A percentile compares a stretch with the other conserved stretches of the same genome.
Conservation (phyloP, 2,113 vertebrate genomes). For the Coptodon rendalli region DNA sequence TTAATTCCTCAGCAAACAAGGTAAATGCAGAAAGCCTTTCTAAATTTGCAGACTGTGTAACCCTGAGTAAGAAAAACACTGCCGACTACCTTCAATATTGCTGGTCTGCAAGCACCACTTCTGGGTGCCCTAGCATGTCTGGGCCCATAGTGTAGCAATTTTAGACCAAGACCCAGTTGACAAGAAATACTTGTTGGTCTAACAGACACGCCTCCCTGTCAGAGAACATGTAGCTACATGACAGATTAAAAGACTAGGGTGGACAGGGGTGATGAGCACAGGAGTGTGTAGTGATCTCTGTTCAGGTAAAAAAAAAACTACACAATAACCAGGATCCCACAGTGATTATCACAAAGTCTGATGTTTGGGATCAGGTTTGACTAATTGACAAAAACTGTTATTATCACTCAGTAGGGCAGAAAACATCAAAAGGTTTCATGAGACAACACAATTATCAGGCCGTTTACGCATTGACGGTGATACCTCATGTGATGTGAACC, state of each 20-base stretch:
- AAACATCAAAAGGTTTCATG: neutral
- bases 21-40: neutral
- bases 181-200: neutral
- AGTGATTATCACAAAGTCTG: neutral
- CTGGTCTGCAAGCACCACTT: neutral
- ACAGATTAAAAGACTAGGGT: constrained; percentile 16
- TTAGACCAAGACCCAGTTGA: neutral
- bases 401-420: neutral
- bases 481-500: neutral
- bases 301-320: neutral
- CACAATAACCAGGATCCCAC: neutral
- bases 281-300: neutral
- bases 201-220: constrained; percentile 8
- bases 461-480: rapidly evolving
- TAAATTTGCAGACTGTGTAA: neutral
- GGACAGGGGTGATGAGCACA: constrained; percentile 8
- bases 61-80: neutral
- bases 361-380: neutral
- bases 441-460: neutral
- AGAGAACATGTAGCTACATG: neutral
- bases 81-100: neutral
- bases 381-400: neutral
- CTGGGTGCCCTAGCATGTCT: neutral
- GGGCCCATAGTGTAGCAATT: neutral
- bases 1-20: neutral